A percentile compares a stretch with the other conserved stretches of the same genome.
Evolutionary conservation across 1,140 invertebrate genomes (phyloP).

Genomic region (Acromyrmex echinatior): DNA sequence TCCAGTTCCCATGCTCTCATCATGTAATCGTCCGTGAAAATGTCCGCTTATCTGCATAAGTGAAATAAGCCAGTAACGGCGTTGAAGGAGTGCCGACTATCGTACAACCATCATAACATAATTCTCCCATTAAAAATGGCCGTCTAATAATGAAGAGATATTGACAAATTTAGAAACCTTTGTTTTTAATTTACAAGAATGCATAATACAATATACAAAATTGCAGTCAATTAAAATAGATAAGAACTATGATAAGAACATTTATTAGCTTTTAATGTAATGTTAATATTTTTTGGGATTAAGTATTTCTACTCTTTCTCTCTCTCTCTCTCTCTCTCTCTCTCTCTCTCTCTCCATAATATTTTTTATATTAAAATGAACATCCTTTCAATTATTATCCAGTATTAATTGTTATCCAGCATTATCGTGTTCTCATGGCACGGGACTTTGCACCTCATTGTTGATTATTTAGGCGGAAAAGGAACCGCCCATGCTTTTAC

Average conservation of each 20-base stretch:
- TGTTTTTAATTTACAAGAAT: not conserved
- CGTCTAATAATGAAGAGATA: not conserved
- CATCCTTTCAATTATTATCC: no score
- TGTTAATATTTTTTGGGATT: not conserved
- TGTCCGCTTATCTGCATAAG: constrained; percentile 23
- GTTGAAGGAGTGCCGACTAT: not conserved
- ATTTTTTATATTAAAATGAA: constrained; percentile 6
- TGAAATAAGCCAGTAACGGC: constrained; percentile 20
- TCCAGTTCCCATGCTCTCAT: constrained; percentile 68
- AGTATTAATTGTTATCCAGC: not conserved
- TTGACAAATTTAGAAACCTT: not conserved
- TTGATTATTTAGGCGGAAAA: constrained; percentile 74
- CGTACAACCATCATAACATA: not conserved
- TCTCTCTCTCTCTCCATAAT: not conserved
- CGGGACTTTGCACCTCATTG: constrained; percentile 54
- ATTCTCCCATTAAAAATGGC: not conserved
- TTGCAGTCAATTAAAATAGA: not conserved
- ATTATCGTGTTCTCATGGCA: constrained; percentile 65
- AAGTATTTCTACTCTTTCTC: not conserved
- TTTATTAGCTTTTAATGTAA: not conserved
- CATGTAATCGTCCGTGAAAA: constrained; percentile 56
- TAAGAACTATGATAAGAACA: not conserved
- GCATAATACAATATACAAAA: not conserved
- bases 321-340: no score
- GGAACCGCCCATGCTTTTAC: constrained; percentile 81